phyloP scores from a whole-genome alignment of 2,888 invertebrate genomes.

The Scaptomyza polygonia region DNA sequence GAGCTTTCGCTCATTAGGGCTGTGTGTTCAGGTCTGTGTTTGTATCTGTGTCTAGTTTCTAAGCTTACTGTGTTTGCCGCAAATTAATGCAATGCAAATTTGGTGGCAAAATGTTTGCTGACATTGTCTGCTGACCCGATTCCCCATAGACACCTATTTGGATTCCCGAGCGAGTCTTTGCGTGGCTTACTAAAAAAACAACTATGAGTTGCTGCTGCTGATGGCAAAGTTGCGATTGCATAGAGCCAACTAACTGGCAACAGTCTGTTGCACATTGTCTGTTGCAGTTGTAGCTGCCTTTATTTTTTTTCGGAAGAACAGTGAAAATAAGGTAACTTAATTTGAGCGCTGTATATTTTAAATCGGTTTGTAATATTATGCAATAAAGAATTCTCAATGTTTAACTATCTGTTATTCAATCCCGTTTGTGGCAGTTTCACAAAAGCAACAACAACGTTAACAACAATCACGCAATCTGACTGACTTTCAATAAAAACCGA shows the following conservation, averaged over 20 bases:
- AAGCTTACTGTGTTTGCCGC: constrained; percentile 19
- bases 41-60: neutral
- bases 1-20: constrained; percentile 43
- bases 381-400: constrained; percentile 29
- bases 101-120: constrained; percentile 60
- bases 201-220: constrained; percentile 20
- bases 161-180: constrained; percentile 21
- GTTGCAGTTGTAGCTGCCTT: neutral
- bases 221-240: constrained; percentile 37
- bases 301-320: constrained; percentile 26
- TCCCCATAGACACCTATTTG: constrained; percentile 66
- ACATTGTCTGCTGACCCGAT: constrained; percentile 78
- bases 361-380: constrained; percentile 32
- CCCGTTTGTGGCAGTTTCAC: constrained; percentile 12
- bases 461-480: constrained; percentile 19
- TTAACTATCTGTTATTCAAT: constrained; percentile 13
- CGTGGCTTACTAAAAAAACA: constrained; percentile 54
- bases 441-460: constrained; percentile 31
- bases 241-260: constrained; percentile 19
- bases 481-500: constrained; percentile 41
- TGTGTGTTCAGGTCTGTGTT: constrained; percentile 16
- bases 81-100: constrained; percentile 70
- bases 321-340: constrained; percentile 20
- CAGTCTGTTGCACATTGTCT: constrained; percentile 15
- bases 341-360: constrained; percentile 9